Evolutionary conservation across 2,113 vertebrate species (phyloP).

Genomic region (Colossoma macropomum): DNA sequence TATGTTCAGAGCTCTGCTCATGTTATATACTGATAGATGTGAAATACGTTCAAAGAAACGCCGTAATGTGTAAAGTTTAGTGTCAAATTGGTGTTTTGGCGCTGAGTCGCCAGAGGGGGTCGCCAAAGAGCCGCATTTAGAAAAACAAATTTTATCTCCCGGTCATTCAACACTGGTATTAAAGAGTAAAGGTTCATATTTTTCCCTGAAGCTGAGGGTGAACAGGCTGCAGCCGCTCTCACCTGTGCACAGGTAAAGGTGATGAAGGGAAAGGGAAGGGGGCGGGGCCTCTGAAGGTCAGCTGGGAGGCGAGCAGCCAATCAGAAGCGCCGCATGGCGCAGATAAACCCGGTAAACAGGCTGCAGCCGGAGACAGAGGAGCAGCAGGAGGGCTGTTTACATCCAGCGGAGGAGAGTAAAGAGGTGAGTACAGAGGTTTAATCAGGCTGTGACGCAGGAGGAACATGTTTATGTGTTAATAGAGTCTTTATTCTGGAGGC

Average conservation of each 20-base stretch:
- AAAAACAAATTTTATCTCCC: background rate
- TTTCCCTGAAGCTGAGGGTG: no score
- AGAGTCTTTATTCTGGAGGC: no score
- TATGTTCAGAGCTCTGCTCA: no score
- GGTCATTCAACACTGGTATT: background rate
- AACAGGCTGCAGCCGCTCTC: no score
- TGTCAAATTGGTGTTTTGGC: background rate
- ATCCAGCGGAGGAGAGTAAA: background rate
- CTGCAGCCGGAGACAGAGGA: no score
- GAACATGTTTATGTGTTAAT: background rate
- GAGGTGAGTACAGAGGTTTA: background rate
- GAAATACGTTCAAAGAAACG: no score
- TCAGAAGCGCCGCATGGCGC: slow-evolving; percentile 41
- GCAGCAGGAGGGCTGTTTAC: background rate
- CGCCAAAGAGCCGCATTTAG: background rate
- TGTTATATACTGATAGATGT: no score
- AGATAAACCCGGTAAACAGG: slow-evolving; percentile 41
- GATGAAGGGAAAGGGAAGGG: background rate
- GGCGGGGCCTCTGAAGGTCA: slow-evolving; percentile 47
- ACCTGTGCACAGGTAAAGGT: background rate
- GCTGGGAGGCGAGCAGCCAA: slow-evolving; percentile 62
- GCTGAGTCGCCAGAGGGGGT: background rate
- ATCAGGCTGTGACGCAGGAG: no score
- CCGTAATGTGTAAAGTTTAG: no score
- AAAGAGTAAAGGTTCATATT: background rate